phyloP scores from a whole-genome alignment of 2,797 vertebrate species.

The Pantherophis vulpinus region DNA sequence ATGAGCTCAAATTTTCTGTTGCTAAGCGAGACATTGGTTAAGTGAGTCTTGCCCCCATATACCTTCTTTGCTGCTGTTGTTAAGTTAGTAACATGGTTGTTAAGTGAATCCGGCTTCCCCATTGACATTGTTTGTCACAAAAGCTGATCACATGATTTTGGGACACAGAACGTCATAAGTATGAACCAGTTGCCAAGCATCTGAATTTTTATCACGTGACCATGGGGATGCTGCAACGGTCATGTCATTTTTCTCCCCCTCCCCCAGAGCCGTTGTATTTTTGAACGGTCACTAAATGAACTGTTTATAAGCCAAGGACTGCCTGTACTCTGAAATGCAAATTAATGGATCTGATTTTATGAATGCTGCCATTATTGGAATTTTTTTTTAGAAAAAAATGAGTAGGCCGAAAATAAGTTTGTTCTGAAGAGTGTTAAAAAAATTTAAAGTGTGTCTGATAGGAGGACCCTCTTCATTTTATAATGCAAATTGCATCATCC shows the following conservation, averaged over 20 bases:
- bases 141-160: neutral
- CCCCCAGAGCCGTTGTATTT: too few relatives aligned
- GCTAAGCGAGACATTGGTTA: neutral
- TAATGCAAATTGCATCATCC: neutral
- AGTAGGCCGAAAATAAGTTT: too few relatives aligned
- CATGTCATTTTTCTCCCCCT: too few relatives aligned
- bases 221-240: neutral
- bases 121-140: neutral
- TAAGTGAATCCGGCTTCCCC: neutral
- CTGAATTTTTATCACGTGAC: neutral
- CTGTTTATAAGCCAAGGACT: too few relatives aligned
- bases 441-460: neutral
- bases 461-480: neutral
- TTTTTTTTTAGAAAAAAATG: neutral
- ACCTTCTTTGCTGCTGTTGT: neutral
- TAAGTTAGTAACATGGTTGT: neutral
- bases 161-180: neutral
- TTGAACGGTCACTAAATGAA: too few relatives aligned
- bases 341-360: neutral
- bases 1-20: neutral
- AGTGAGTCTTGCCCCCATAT: neutral
- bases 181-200: neutral
- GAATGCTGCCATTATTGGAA: neutral
- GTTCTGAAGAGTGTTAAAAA: accelerated
- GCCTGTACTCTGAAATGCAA: conserved; percentile 21